Evolutionary conservation across 2,113 vertebrate genomes (phyloP).

Genomic region (Nesogale talazaci): DNA sequence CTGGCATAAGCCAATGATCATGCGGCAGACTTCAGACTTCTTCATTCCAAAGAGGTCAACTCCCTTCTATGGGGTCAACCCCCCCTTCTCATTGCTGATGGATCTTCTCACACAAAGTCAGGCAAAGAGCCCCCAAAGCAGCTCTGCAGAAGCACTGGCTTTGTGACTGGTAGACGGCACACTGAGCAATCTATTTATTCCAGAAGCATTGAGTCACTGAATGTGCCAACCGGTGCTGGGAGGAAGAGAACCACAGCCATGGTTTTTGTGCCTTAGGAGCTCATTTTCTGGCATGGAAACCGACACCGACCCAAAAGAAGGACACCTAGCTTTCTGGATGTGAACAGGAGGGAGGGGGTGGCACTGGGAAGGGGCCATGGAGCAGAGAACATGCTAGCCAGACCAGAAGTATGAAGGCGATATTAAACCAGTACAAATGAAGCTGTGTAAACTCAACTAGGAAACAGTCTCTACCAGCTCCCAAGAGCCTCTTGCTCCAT

Average conservation of each 20-base stretch:
- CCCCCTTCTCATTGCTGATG: background rate
- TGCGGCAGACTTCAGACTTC: background rate
- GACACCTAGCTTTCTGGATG: background rate
- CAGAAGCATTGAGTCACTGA: background rate
- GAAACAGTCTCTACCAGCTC: background rate
- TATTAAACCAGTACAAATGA: background rate
- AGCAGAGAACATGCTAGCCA: background rate
- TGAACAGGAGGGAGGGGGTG: background rate
- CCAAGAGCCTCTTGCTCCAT: background rate
- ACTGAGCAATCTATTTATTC: background rate
- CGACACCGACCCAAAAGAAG: background rate
- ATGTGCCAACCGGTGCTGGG: background rate
- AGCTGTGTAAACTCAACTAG: too few relatives aligned
- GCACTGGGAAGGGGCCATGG: background rate
- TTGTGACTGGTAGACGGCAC: background rate
- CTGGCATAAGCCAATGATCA: slow-evolving; percentile 7
- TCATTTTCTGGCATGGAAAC: background rate
- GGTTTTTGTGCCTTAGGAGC: background rate
- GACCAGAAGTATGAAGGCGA: fast-evolving
- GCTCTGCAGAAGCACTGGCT: background rate
- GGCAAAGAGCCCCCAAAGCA: background rate
- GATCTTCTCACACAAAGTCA: background rate
- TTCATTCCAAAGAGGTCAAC: background rate
- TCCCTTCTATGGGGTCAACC: background rate
- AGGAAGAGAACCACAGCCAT: background rate